Conservation (phyloP, 2,797 vertebrate species). For the Poecile montanus region DNA sequence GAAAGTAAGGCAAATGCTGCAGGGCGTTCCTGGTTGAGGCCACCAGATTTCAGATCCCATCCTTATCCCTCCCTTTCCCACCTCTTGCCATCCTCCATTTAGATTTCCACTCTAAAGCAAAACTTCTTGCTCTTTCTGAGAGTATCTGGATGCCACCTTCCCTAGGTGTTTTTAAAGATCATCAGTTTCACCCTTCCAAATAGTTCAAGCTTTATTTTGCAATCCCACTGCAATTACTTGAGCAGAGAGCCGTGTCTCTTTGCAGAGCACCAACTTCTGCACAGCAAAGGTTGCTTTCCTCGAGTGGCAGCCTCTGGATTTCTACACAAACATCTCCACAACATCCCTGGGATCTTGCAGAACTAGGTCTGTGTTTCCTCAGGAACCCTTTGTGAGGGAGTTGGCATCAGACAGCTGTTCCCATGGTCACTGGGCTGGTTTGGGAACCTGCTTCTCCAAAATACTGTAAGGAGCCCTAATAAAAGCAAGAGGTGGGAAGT, state of each 20-base stretch:
- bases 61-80: neutral
- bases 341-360: neutral
- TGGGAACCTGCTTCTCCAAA: neutral
- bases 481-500: neutral
- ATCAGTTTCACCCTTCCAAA: neutral
- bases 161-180: neutral
- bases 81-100: neutral
- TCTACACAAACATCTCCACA: neutral
- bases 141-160: neutral
- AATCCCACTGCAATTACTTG: neutral
- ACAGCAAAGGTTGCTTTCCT: neutral
- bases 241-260: neutral
- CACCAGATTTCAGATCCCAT: neutral
- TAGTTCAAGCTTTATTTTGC: neutral
- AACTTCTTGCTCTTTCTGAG: neutral
- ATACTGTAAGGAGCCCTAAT: accelerated
- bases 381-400: neutral
- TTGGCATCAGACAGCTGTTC: neutral
- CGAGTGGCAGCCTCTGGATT: neutral
- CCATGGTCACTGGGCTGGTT: neutral
- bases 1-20: neutral
- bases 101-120: neutral
- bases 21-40: neutral
- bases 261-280: neutral
- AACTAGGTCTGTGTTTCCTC: neutral